These are phyloP conservation scores for Pseudopleuronectes americanus DNA, from an alignment of 2,797 vertebrate genomes.

Conservation along the genomic window DNA sequence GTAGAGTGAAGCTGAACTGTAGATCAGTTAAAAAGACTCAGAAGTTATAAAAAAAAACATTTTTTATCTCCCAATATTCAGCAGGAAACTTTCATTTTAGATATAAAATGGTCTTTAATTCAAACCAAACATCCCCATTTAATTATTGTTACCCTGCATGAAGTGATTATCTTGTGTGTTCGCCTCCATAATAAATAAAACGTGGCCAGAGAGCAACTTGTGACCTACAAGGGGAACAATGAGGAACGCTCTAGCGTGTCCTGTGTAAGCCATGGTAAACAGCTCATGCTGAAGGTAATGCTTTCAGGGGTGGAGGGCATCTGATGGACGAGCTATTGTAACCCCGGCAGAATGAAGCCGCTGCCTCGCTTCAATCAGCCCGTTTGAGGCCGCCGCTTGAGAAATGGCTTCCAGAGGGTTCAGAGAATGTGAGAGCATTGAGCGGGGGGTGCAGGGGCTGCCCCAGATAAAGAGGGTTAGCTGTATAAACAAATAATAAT, in stretches of 20 bases:
- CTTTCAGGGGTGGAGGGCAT: conserved; percentile 66
- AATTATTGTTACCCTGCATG: background rate
- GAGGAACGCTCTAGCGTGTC: conserved; percentile 55
- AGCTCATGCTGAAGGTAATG: conserved; percentile 65
- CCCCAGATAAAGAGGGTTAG: conserved; percentile 74
- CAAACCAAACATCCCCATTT: no score
- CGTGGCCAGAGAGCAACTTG: conserved; percentile 33
- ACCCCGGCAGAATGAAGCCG: conserved; percentile 51
- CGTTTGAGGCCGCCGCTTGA: conserved; percentile 34
- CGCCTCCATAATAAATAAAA: conserved; percentile 24
- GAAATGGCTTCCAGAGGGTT: conserved; percentile 69
- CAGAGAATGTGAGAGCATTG: conserved; percentile 33
- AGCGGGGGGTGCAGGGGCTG: conserved; percentile 31
- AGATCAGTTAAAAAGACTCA: no score
- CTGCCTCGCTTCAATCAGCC: conserved; percentile 57
- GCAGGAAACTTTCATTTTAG: no score
- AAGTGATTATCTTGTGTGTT: background rate
- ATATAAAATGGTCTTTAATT: no score
- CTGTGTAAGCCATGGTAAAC: conserved; percentile 40
- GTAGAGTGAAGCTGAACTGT: no score
- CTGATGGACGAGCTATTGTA: conserved; percentile 61
- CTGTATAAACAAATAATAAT: conserved; percentile 74
- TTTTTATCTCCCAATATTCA: no score
- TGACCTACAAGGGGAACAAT: conserved; percentile 72
- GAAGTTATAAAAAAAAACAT: no score